Evolutionary conservation across 2,797 vertebrate genomes (phyloP).

Genomic region (Propithecus perrieri): DNA sequence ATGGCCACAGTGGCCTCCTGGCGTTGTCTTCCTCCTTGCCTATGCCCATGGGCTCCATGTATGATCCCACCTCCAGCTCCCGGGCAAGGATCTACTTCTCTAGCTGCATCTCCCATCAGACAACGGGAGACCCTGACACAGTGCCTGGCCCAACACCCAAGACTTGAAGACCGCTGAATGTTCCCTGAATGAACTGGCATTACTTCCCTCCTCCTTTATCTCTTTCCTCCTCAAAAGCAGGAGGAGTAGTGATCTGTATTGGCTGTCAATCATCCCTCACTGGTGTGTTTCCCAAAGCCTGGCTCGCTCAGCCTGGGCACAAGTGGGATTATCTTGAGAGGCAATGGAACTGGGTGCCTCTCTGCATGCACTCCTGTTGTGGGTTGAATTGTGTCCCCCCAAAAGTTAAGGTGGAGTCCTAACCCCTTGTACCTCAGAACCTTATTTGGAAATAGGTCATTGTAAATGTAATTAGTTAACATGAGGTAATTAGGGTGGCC

Average conservation of each 20-base stretch:
- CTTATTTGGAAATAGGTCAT: background rate
- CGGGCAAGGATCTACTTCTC: background rate
- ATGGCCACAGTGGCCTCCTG: accelerated
- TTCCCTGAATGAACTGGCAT: background rate
- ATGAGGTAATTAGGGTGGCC: background rate
- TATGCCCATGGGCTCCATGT: accelerated
- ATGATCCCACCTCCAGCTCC: accelerated
- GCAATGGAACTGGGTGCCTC: background rate
- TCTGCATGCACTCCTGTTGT: background rate
- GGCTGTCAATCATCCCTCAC: background rate
- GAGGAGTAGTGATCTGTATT: accelerated
- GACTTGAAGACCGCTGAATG: background rate
- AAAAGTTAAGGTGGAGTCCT: background rate
- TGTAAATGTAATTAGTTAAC: background rate
- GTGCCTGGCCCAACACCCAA: background rate
- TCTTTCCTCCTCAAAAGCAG: background rate
- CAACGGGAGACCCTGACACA: background rate
- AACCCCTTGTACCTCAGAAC: background rate
- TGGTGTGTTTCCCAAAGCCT: accelerated
- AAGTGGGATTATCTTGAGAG: background rate
- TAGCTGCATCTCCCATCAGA: no score
- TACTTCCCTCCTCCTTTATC: no score
- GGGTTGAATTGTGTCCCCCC: background rate
- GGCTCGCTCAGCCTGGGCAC: background rate
- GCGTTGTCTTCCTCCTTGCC: background rate